phyloP scores from a whole-genome alignment of 2,888 invertebrate species.

The Agrilus mali region DNA sequence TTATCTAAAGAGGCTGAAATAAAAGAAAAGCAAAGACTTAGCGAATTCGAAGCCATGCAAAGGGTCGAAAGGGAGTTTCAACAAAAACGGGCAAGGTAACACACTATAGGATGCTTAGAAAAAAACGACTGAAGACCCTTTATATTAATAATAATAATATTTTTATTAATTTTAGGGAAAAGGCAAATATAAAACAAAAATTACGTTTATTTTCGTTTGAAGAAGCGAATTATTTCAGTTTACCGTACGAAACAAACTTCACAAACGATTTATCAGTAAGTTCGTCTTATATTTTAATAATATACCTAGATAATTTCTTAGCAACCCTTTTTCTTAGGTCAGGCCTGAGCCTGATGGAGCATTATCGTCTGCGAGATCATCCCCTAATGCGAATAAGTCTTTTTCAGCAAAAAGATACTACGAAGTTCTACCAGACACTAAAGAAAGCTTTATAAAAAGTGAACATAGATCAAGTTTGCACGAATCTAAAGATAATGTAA shows the following conservation, averaged over 20 bases:
- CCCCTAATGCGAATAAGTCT: conserved; percentile 26
- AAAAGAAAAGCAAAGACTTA: conserved; percentile 60
- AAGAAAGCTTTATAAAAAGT: conserved; percentile 1
- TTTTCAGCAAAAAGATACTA: not conserved
- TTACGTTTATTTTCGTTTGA: conserved; percentile 57
- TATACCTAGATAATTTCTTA: conserved; percentile 11
- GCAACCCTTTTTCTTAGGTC: conserved; percentile 29
- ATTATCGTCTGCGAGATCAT: conserved; percentile 44
- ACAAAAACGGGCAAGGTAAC: conserved; percentile 53
- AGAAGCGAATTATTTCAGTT: conserved; percentile 41
- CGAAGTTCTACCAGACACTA: conserved; percentile 1
- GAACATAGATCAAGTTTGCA: conserved; percentile 16
- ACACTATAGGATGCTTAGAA: too few species aligned
- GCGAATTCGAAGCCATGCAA: conserved; percentile 72
- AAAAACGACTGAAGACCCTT: too few species aligned
- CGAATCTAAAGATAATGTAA: conserved; percentile 26
- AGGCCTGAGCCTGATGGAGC: conserved; percentile 66
- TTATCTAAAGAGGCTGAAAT: conserved; percentile 63
- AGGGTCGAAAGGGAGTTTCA: conserved; percentile 82
- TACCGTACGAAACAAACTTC: conserved; percentile 36
- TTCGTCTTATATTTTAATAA: conserved; percentile 6
- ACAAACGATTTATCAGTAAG: conserved; percentile 21
- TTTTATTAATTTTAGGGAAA: conserved; percentile 43
- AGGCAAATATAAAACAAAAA: conserved; percentile 64
- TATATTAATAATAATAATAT: too few species aligned